Evolutionary conservation across 1,140 invertebrate species (phyloP).

Genomic region (Microplitis demolitor): DNA sequence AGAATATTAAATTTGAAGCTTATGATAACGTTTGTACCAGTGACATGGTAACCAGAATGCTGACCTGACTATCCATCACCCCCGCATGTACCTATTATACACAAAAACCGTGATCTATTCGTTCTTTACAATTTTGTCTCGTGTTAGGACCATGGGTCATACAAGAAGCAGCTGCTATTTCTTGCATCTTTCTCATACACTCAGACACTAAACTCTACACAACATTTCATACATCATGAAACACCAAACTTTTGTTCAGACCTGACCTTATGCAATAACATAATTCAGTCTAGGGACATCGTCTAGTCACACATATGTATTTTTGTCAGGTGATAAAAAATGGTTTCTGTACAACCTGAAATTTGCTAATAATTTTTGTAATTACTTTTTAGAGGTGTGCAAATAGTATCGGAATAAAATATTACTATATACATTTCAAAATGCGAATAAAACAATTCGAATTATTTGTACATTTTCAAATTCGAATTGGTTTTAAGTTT

Average conservation of each 20-base stretch:
- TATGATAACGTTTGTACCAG: constrained; percentile 43
- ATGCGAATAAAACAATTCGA: too few relatives aligned
- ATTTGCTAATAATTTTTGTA: too few relatives aligned
- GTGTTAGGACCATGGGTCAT: background rate
- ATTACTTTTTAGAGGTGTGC: too few relatives aligned
- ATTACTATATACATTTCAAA: too few relatives aligned
- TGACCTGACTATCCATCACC: constrained; percentile 57
- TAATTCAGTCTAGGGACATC: background rate
- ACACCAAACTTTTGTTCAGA: background rate
- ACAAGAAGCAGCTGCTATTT: background rate
- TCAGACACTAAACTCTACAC: background rate
- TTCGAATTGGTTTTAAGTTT: too few relatives aligned
- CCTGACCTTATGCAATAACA: constrained; percentile 9
- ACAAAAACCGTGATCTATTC: background rate
- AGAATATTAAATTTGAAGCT: constrained; percentile 27
- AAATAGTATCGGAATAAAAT: too few relatives aligned
- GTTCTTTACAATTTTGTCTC: background rate
- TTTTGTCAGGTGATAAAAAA: background rate
- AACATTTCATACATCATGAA: background rate
- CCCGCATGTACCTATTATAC: constrained; percentile 43
- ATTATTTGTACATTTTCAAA: too few relatives aligned
- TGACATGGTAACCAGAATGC: constrained; percentile 40
- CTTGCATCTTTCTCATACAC: background rate
- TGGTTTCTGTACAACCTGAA: too few relatives aligned
- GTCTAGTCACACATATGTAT: background rate